Conservation (phyloP, 92 coral and sea anemone genomes). For the Heliopora coerulea region DNA sequence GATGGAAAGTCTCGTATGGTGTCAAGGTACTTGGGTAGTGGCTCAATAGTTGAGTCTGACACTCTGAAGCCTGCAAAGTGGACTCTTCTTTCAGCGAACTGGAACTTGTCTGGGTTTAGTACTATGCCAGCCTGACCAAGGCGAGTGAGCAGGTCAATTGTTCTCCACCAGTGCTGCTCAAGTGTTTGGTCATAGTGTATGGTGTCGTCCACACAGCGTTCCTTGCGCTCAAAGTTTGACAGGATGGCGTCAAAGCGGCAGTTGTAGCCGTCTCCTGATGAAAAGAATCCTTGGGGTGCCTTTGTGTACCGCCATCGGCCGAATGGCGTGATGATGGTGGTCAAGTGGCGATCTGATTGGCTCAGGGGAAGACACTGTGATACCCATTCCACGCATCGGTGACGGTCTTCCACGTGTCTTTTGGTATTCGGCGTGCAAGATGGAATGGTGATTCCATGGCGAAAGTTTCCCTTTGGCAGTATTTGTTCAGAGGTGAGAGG, state of each 20-base stretch:
- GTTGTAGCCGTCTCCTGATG: slow-evolving; percentile 65
- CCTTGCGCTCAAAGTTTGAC: slow-evolving; percentile 54
- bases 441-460: slow-evolving; percentile 65
- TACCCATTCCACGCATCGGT: slow-evolving; percentile 72
- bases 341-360: slow-evolving; percentile 56
- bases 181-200: slow-evolving; percentile 64
- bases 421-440: slow-evolving; percentile 55
- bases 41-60: slow-evolving; percentile 59
- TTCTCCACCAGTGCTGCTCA: slow-evolving; percentile 69
- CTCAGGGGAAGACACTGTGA: slow-evolving; percentile 62
- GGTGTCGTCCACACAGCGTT: slow-evolving; percentile 77
- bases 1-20: slow-evolving; percentile 70
- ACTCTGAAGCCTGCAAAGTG: slow-evolving; percentile 66
- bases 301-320: slow-evolving; percentile 49
- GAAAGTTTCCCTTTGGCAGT: slow-evolving; percentile 58
- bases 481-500: slow-evolving; percentile 62
- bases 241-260: slow-evolving; percentile 71
- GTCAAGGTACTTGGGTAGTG: slow-evolving; percentile 66
- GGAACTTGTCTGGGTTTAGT: slow-evolving; percentile 43
- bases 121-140: slow-evolving; percentile 77
- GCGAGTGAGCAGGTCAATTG: slow-evolving; percentile 70
- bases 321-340: slow-evolving; percentile 42
- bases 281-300: slow-evolving; percentile 67
- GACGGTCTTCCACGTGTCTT: slow-evolving; percentile 63
- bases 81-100: slow-evolving; percentile 55